Conservation (phyloP, 2,888 invertebrate genomes). For the Eristalinus sepulchralis region DNA sequence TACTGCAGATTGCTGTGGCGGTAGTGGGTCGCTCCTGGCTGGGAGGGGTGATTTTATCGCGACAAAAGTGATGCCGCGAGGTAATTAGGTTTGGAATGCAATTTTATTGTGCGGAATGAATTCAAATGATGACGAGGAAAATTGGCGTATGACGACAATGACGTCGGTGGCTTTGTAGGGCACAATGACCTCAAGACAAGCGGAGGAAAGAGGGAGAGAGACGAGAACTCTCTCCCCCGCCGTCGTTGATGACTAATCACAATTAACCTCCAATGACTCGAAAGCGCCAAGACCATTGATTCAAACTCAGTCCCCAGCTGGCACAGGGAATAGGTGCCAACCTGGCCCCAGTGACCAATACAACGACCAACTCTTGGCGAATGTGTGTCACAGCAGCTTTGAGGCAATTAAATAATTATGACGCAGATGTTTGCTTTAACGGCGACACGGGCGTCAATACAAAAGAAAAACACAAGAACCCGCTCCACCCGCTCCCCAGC, state of each 20-base stretch:
- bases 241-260: background rate
- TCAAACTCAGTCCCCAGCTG: background rate
- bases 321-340: background rate
- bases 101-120: conserved; percentile 50
- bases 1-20: background rate
- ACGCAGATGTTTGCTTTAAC: background rate
- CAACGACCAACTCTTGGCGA: background rate
- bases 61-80: conserved; percentile 42
- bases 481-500: background rate
- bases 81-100: conserved; percentile 55
- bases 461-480: background rate
- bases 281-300: background rate
- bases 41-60: background rate
- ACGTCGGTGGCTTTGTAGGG: background rate
- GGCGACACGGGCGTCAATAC: background rate
- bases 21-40: background rate
- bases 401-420: background rate
- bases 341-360: background rate
- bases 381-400: background rate
- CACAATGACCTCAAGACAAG: too few species aligned
- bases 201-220: background rate
- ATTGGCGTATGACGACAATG: background rate
- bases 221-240: background rate
- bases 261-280: background rate
- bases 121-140: conserved; percentile 23